Percentiles rank a stretch among this genome's conserved stretches.
Evolutionary conservation across 2,888 invertebrate genomes (phyloP).

Genomic region (Sialis lutaria): DNA sequence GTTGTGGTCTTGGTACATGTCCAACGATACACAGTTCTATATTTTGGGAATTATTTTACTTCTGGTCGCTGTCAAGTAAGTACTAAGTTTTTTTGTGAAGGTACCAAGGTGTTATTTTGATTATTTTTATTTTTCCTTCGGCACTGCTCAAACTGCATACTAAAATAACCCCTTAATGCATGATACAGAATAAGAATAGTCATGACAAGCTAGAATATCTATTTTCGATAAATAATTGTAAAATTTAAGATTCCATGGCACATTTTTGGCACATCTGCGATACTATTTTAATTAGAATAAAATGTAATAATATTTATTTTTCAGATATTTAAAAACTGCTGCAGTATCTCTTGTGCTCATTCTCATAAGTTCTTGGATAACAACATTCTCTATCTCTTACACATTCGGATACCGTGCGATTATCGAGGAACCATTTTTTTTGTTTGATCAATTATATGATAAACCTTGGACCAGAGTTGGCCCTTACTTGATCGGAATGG

Average conservation of each 20-base stretch:
- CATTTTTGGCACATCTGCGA: no score
- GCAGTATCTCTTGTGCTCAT: conserved; percentile 36
- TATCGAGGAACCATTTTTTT: conserved; percentile 64
- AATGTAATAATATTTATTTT: neutral
- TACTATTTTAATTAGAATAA: no score
- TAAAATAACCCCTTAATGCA: no score
- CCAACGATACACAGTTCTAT: conserved; percentile 66
- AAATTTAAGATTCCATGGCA: no score
- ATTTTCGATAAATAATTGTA: no score
- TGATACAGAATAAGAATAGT: no score
- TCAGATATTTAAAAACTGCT: conserved; percentile 45
- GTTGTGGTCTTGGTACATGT: conserved; percentile 73
- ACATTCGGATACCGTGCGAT: conserved; percentile 55
- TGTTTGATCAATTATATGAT: conserved; percentile 68
- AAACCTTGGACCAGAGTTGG: conserved; percentile 73
- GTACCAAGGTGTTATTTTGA: no score
- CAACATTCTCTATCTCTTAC: conserved; percentile 57
- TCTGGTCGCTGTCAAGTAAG: conserved; percentile 49
- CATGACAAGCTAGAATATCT: no score
- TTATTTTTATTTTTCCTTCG: no score
- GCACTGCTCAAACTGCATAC: no score
- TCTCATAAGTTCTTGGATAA: conserved; percentile 55
- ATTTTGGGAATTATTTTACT: conserved; percentile 47
- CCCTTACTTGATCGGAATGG: conserved; percentile 63
- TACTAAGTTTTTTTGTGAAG: conserved; percentile 7